phyloP scores from a whole-genome alignment of 2,888 invertebrate species.

The Cremastinae sp. region DNA sequence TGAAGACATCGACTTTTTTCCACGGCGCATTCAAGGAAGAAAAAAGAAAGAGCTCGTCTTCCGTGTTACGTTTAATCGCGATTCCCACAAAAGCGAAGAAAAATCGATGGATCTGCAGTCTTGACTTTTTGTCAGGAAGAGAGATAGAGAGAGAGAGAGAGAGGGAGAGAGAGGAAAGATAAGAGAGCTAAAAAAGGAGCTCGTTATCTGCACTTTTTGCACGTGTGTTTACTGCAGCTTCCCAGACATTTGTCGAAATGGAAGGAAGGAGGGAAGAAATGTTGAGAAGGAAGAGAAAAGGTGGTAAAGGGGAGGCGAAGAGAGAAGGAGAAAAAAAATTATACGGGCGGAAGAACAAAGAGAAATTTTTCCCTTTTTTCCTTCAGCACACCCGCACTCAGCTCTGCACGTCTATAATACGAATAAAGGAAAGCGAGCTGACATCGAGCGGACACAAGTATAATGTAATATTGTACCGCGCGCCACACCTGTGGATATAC shows the following conservation, averaged over 20 bases:
- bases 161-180: not conserved
- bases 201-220: conserved; percentile 8
- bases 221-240: conserved; percentile 18
- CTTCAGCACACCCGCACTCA: conserved; percentile 29
- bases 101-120: not conserved
- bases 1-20: no score
- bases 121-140: not conserved
- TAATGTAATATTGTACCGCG: not conserved
- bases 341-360: conserved; percentile 47
- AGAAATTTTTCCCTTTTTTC: conserved; percentile 38
- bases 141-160: not conserved
- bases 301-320: no score
- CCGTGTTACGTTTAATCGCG: conserved; percentile 59
- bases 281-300: no score
- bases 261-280: conserved; percentile 2
- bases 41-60: not conserved
- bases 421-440: not conserved
- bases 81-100: conserved; percentile 45
- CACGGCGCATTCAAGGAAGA: no score
- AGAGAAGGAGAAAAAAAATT: not conserved
- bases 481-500: conserved; percentile 69
- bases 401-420: conserved; percentile 14
- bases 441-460: no score
- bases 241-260: not conserved
- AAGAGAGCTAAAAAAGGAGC: not conserved